These are phyloP conservation scores for Holacanthus passer DNA, from an alignment of 2,113 vertebrate genomes.

Conservation along the genomic window DNA sequence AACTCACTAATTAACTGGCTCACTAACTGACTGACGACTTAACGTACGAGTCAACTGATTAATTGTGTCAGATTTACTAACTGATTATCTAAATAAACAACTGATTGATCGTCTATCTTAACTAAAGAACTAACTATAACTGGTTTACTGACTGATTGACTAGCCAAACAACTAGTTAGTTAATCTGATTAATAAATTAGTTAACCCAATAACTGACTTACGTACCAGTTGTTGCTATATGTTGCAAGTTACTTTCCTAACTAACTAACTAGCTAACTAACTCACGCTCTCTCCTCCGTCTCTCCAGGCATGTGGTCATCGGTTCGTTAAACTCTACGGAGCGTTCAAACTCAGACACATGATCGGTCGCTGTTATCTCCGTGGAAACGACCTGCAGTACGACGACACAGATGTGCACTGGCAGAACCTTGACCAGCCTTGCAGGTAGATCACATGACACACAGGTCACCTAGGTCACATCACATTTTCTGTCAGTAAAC, in stretches of 20 bases:
- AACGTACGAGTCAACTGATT: no score
- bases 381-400: slow-evolving; percentile 86
- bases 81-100: background rate
- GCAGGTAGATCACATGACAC: slow-evolving; percentile 61
- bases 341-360: slow-evolving; percentile 85
- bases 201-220: no score
- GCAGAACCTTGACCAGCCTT: slow-evolving; percentile 73
- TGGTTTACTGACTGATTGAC: background rate
- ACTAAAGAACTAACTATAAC: background rate
- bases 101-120: background rate
- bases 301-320: slow-evolving; percentile 80
- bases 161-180: no score
- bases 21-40: no score
- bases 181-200: no score
- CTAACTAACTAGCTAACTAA: background rate
- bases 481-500: background rate
- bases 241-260: background rate
- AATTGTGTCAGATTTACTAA: no score
- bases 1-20: no score
- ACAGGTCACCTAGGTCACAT: background rate
- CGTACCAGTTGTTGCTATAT: no score
- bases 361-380: slow-evolving; percentile 92
- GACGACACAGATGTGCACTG: slow-evolving; percentile 69
- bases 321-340: slow-evolving; percentile 83
- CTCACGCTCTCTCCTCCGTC: background rate